Percentiles rank a stretch among this genome's conserved stretches.
Evolutionary conservation across 1,140 invertebrate species (phyloP).

Genomic region (Batillaria attramentaria): DNA sequence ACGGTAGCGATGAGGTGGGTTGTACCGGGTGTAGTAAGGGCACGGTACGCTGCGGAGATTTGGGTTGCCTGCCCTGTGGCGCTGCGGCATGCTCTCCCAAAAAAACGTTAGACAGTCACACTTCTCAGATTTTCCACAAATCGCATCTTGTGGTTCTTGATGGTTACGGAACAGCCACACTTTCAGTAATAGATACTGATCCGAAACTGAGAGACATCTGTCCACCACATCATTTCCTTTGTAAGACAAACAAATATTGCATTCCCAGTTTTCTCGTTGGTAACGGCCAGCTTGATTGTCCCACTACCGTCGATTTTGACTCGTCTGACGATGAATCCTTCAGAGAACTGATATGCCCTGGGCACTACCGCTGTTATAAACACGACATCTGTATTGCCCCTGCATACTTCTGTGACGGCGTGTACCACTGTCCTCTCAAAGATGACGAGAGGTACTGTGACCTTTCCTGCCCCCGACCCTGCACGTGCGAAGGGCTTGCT

Average conservation of each 20-base stretch:
- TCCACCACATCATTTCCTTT: neutral
- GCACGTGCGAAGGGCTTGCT: conserved; percentile 23
- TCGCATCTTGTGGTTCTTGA: no score
- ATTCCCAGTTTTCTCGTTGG: conserved; percentile 29
- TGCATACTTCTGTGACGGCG: conserved; percentile 29
- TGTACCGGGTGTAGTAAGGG: no score
- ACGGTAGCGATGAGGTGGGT: no score
- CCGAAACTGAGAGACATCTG: no score
- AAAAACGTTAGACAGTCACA: no score
- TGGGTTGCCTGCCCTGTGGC: no score
- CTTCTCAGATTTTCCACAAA: no score
- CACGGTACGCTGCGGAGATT: no score
- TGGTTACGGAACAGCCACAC: no score
- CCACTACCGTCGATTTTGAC: conserved; percentile 15
- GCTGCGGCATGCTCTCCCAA: no score
- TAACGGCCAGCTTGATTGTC: conserved; percentile 28
- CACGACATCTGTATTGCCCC: conserved; percentile 18
- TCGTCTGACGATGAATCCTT: neutral
- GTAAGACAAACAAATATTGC: no score
- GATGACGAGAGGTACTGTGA: conserved; percentile 30
- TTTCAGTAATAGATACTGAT: no score
- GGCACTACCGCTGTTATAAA: conserved; percentile 23
- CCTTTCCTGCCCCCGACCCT: conserved; percentile 16
- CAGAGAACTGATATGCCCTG: neutral
- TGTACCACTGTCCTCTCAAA: conserved; percentile 34